Conservation (phyloP, 2,888 invertebrate genomes). For the Ochropleura plecta region DNA sequence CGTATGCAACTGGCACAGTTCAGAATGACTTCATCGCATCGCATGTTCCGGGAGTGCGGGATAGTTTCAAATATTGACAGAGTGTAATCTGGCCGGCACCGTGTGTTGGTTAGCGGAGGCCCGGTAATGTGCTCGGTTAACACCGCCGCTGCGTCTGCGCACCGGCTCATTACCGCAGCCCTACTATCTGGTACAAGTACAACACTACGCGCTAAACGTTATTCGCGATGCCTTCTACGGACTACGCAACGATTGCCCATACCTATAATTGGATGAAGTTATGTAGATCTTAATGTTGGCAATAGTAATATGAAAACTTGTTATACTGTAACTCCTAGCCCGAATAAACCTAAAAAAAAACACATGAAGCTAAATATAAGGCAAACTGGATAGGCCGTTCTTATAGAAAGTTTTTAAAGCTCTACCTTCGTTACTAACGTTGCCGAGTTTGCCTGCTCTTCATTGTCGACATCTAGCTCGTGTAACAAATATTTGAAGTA, state of each 20-base stretch:
- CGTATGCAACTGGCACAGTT: constrained; percentile 25
- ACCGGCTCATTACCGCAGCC: constrained; percentile 85
- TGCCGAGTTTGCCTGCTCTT: not conserved
- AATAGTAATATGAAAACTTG: not conserved
- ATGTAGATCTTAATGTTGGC: constrained; percentile 8
- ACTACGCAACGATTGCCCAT: constrained; percentile 56
- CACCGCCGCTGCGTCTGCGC: constrained; percentile 70
- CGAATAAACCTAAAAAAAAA: not conserved
- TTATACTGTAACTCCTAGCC: not conserved
- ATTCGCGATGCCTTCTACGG: constrained; percentile 78
- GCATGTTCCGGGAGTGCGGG: constrained; percentile 60
- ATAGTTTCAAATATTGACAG: constrained; percentile 86
- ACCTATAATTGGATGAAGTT: constrained; percentile 42
- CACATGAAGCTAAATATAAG: not conserved
- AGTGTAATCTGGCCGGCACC: constrained; percentile 86
- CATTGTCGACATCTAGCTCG: not conserved
- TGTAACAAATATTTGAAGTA: not conserved
- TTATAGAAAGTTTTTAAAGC: not conserved
- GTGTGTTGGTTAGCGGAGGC: constrained; percentile 82
- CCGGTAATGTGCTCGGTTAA: constrained; percentile 86
- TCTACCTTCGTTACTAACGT: not conserved
- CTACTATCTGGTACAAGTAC: constrained; percentile 73
- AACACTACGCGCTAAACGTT: constrained; percentile 80
- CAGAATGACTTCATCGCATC: constrained; percentile 56
- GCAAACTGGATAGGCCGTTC: not conserved